Evolutionary conservation across 1,140 invertebrate genomes (phyloP), one percentile per base, ranked within the genome.

Genomic region (Popillia japonica): DNA sequence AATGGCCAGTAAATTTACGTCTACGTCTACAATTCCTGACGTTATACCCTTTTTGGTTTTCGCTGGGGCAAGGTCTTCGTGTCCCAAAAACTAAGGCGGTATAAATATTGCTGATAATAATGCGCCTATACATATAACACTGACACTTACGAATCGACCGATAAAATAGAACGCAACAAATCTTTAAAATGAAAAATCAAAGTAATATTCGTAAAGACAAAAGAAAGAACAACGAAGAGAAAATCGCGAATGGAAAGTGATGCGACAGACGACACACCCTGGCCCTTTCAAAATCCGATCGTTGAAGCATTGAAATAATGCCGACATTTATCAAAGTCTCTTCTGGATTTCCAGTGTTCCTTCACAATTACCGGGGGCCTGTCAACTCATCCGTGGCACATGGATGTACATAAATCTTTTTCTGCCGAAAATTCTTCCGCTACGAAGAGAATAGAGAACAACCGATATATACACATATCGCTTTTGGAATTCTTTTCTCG

Each of bases 1-100:
- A 82, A 82, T 80, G 80, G 81, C 78, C 81, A 81, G 80, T 82
- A 82, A 82, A 82, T 82, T 74, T 44, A 74, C 34, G 72, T 74
- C 72, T 17, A 17, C 48, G 48, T 55, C 48, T 55, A 14, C 48
- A 9, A 74, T 40, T 14, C 40, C 34, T 74, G 72, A 74, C 72
- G 41, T 27, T 41, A 40, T 68, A 68, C 61, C 61, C 61, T 68
- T 68, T 68, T 68, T 23, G 61, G 48, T 55, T 55, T 55, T 55
- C 11, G 48, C 14, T 55, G 48, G 48, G n/a, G 17, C 14, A 55
- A 55, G 48, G 48, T n/a, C 48, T 55, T n/a, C 14, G 48, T 34
- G 27, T 34, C 27, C 27, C 4, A 34, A 4, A 34, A 34, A 34
- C 27, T 34, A 4, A 4, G 1, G 27, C 4, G 4, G 27, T 34